Base-by-base conservation (phyloP, 2,113 vertebrate genomes). In the Bufo gargarizans region DNA sequence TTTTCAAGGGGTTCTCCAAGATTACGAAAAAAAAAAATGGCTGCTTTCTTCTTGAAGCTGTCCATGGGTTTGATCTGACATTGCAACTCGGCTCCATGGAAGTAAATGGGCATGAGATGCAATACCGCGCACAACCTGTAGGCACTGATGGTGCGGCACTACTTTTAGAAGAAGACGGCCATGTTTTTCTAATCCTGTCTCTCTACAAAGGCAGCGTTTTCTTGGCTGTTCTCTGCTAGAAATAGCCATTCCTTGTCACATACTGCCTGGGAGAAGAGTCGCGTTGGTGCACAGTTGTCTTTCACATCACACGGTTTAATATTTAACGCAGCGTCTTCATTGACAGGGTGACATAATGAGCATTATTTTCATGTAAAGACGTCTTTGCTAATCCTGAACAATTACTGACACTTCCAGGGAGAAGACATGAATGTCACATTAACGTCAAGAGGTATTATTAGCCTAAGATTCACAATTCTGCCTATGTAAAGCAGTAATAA, bases 361-460 rank as follows among this genome's bases (percentile, higher is more conserved):
- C 86, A 17, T 74, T 76, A 76, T 88, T 82, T 69, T 88, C 55
- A 77, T 88, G 69, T 82, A 63, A 82, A 88, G 61, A 82, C 19
- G 6, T 50, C 4, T 16, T 47, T 10, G 17, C 53, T 19, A 22
- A 61, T 77, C 80, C 86, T 58, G 19, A 22, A 58, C 43, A 74
- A 74, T 76, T 76, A 76, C 77, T 47, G 71, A 58, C 14, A 61
- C 22, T 50, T 3, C n/a, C 67, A 59, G 69, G n/a, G n/a, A 59
- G 14, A 55, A 50, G 67, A 71, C n/a, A 7, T 45, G 3, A 6
- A 2, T 69, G 67, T 85, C 82, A 56, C 9, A n/a, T 84, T 13
- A 22, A 17, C 11, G 13, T 84, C 65, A 45, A 56, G 69, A 33
- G 0, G 67, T 56, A 74, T 43, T 16, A 53, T 72, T 74, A 79